Base-by-base conservation (phyloP, 2,797 vertebrate genomes). In the Acipenser oxyrinchus region DNA sequence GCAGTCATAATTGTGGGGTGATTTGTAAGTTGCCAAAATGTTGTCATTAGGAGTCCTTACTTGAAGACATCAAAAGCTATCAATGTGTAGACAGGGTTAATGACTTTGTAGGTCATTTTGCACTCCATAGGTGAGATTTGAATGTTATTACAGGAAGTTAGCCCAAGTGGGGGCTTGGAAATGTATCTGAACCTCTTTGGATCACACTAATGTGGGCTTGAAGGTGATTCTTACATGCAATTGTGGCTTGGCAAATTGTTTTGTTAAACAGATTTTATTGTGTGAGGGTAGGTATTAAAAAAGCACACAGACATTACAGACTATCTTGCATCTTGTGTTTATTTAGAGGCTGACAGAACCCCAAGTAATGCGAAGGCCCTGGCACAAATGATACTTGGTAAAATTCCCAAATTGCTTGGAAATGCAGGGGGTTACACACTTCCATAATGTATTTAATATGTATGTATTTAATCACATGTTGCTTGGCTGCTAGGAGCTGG, bases 151-250 rank as follows among this genome's bases (percentile, higher is more conserved):
- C 72, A 72, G 60, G 55, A 74, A 66, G 65, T 74, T 71, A 72
- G 65, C 59, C 65, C n/a, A 49, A 9, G 58, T 65, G 15, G 48
- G 57, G 67, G 53, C 13, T 57, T 64, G 61, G 23, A 57, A 65
- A 7, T 69, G 57, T 62, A 72, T 69, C 50, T 70, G 72, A 77
- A 80, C 74, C 37, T 37, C 37, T 37, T 37, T 37, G 37, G 37
- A 37, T 37, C 37, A 37, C 37, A 5, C 77, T 79, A 71, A 68
- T 74, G 84, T 10, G 37, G 5, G 37, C 37, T 37, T 37, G 37
- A 37, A 37, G 37, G 37, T 37, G 37, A 79, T 78, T 87, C 78
- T 84, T 86, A 88, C 84, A 89, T 88, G 4, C 37, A 4, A 58
- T n/a, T 58, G 12, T 58, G 10, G 37, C 37, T n/a, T 6, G 48